A percentile compares a stretch with the other conserved stretches of the same genome.
These are phyloP conservation scores for Epinephelus lanceolatus DNA, from an alignment of 2,113 vertebrate species.

Conservation along the genomic window DNA sequence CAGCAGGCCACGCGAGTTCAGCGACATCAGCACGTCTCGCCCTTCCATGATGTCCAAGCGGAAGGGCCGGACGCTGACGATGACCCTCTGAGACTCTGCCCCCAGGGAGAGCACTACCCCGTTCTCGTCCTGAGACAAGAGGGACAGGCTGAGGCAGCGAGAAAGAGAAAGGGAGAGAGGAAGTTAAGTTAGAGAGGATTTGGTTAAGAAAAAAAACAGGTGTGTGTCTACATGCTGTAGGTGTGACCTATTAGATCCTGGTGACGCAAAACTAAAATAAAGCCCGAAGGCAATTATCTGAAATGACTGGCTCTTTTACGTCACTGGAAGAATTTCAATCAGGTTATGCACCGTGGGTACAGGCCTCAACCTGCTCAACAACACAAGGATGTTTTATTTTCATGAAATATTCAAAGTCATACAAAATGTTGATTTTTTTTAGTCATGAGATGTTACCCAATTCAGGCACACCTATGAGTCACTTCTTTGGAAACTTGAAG, in stretches of 20 bases:
- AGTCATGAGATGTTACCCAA: neutral
- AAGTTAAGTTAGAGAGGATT: neutral
- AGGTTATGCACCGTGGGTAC: neutral
- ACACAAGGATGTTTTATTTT: neutral
- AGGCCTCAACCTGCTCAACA: neutral
- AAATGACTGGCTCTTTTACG: neutral
- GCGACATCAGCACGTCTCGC: constrained; percentile 89
- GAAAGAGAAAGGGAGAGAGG: neutral
- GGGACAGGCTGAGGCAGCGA: constrained; percentile 81
- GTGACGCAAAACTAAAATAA: neutral
- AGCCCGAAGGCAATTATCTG: neutral
- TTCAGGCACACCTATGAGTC: neutral
- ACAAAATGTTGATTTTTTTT: neutral
- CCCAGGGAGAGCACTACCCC: constrained; percentile 89
- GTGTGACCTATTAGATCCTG: neutral
- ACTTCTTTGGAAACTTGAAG: neutral
- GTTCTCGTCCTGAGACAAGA: constrained; percentile 89
- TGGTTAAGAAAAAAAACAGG: constrained; percentile 2
- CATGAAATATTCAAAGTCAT: neutral
- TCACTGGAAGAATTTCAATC: neutral
- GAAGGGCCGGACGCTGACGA: constrained; percentile 90
- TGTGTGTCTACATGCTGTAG: neutral
- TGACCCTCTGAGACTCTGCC: constrained; percentile 86
- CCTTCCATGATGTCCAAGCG: constrained; percentile 91
- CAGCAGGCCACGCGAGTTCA: constrained; percentile 93